Evolutionary conservation across 2,888 invertebrate species (phyloP).

Genomic region (Mantis religiosa): DNA sequence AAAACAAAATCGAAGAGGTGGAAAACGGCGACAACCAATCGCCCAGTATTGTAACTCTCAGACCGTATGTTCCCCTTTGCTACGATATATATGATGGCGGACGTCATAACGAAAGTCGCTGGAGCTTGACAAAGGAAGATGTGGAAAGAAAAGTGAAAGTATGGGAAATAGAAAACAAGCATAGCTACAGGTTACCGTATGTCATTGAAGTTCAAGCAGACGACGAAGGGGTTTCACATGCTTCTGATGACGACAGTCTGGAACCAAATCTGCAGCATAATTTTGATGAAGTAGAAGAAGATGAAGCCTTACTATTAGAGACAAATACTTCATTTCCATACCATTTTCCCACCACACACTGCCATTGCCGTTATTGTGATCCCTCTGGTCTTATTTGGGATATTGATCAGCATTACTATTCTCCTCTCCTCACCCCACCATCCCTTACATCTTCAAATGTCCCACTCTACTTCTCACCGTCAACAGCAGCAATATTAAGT

Average conservation of each 20-base stretch:
- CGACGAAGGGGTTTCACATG: slow-evolving; percentile 18
- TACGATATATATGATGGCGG: slow-evolving; percentile 37
- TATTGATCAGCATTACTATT: slow-evolving; percentile 56
- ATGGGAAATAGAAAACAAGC: not conserved
- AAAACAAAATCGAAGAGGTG: slow-evolving; percentile 25
- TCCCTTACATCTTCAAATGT: slow-evolving; percentile 29
- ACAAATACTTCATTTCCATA: slow-evolving; percentile 10
- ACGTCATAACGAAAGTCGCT: slow-evolving; percentile 17
- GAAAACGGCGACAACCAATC: slow-evolving; percentile 42
- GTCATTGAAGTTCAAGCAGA: slow-evolving; percentile 10
- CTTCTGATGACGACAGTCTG: slow-evolving; percentile 15
- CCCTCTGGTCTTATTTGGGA: slow-evolving; percentile 73
- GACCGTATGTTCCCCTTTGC: slow-evolving; percentile 48
- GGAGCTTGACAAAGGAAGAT: not conserved
- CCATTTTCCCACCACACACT: not conserved
- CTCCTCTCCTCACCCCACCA: slow-evolving; percentile 51
- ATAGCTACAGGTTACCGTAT: not conserved
- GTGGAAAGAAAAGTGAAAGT: slow-evolving; percentile 3
- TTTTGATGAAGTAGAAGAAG: slow-evolving; percentile 43
- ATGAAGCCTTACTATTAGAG: not conserved
- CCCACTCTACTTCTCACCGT: slow-evolving; percentile 35
- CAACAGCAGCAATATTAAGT: slow-evolving; percentile 1
- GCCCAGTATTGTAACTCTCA: slow-evolving; percentile 41
- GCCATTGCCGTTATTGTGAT: slow-evolving; percentile 74
- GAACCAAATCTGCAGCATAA: slow-evolving; percentile 43